Percentiles rank a stretch among this genome's conserved stretches.
phyloP scores from a whole-genome alignment of 2,113 vertebrate genomes.

The Smithornis capensis region DNA sequence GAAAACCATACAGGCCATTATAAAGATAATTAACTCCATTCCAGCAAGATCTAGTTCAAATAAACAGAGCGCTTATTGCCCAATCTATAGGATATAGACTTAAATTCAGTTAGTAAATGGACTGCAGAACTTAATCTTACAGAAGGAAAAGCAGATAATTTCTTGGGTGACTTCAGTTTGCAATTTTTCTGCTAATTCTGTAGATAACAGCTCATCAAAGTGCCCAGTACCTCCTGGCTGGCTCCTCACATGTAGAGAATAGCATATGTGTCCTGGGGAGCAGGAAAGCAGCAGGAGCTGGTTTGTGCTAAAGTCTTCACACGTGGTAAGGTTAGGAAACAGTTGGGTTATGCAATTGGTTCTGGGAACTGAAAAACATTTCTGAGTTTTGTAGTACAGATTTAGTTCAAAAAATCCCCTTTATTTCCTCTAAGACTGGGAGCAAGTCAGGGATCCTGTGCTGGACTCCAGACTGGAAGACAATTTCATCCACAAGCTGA shows the following conservation, averaged over 20 bases:
- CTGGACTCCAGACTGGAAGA: neutral
- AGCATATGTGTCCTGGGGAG: neutral
- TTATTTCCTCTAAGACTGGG: neutral
- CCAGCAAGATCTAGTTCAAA: neutral
- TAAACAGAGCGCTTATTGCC: neutral
- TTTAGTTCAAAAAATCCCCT: accelerated
- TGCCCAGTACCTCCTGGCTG: neutral
- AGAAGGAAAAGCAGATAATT: neutral
- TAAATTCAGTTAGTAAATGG: neutral
- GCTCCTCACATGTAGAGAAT: accelerated
- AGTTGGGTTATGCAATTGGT: neutral
- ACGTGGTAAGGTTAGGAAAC: neutral
- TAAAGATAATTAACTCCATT: neutral
- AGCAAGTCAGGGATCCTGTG: neutral
- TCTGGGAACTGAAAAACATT: neutral
- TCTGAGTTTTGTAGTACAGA: neutral
- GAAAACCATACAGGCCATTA: neutral
- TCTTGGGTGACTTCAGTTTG: neutral
- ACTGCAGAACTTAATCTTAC: neutral
- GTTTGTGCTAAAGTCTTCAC: neutral
- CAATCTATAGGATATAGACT: neutral
- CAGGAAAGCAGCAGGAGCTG: neutral
- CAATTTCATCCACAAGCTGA: neutral
- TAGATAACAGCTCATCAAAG: neutral
- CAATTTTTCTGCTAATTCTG: neutral